phyloP scores from a whole-genome alignment of 1,140 invertebrate species.

The Leptinotarsa undecemlineata region DNA sequence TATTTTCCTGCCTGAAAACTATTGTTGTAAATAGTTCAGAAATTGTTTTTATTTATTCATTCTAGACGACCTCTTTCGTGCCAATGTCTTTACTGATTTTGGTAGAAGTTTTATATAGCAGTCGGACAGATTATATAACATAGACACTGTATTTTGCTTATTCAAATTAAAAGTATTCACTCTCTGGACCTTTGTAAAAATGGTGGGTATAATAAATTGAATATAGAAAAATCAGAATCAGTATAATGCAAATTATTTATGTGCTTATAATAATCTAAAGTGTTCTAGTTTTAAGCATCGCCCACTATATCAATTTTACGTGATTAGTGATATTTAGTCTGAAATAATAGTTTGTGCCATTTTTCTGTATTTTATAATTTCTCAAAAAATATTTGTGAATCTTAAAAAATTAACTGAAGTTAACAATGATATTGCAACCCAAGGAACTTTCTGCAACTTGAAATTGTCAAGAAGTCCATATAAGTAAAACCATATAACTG shows the following conservation, averaged over 20 bases:
- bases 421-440: no score
- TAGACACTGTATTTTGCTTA: background rate
- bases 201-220: no score
- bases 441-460: no score
- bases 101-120: background rate
- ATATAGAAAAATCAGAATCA: background rate
- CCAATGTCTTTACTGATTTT: conserved; percentile 14
- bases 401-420: no score
- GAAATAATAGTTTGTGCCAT: no score
- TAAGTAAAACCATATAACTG: no score
- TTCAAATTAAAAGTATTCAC: background rate
- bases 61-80: conserved; percentile 29
- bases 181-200: background rate
- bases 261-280: background rate
- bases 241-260: background rate
- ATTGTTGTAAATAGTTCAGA: conserved; percentile 44
- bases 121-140: background rate
- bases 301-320: no score
- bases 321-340: no score
- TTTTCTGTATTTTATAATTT: no score
- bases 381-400: no score
- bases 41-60: conserved; percentile 36
- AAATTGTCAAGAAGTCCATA: no score
- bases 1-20: conserved; percentile 25
- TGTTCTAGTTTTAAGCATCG: no score